Evolutionary conservation across 92 coral and sea anemone genomes (phyloP).

Genomic region (Bergia puertoricense): DNA sequence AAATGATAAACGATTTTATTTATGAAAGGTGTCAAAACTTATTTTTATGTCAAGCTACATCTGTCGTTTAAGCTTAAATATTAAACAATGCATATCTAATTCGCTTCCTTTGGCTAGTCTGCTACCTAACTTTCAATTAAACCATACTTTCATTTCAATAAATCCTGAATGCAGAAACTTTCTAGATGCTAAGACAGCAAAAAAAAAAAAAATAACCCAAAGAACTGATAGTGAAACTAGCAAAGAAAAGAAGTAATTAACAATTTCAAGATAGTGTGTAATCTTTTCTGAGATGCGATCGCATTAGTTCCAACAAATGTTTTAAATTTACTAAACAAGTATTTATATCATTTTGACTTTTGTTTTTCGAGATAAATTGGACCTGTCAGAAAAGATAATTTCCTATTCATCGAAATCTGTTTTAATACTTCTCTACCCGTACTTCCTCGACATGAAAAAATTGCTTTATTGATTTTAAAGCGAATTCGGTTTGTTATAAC

Average conservation of each 20-base stretch:
- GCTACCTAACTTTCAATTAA: neutral
- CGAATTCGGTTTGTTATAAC: neutral
- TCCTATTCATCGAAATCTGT: neutral
- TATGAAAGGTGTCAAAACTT: neutral
- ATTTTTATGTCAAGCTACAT: neutral
- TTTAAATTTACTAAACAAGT: neutral
- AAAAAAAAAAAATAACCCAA: neutral
- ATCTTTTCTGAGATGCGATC: neutral
- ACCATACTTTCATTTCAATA: neutral
- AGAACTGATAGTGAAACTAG: neutral
- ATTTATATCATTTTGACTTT: neutral
- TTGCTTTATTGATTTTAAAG: neutral
- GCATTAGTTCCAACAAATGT: neutral
- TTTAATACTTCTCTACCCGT: neutral
- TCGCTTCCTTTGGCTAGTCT: neutral
- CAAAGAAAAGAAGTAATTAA: neutral
- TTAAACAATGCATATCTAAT: slow-evolving; percentile 6
- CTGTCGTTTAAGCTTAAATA: neutral
- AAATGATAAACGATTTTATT: neutral
- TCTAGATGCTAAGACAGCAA: neutral
- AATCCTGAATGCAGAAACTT: neutral
- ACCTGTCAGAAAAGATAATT: neutral
- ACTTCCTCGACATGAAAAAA: neutral
- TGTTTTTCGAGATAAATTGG: slow-evolving; percentile 10
- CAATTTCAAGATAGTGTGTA: neutral